Percentiles rank a stretch among this genome's conserved stretches.
Conservation (phyloP, 2,888 invertebrate species). For the Agriotes lineatus region DNA sequence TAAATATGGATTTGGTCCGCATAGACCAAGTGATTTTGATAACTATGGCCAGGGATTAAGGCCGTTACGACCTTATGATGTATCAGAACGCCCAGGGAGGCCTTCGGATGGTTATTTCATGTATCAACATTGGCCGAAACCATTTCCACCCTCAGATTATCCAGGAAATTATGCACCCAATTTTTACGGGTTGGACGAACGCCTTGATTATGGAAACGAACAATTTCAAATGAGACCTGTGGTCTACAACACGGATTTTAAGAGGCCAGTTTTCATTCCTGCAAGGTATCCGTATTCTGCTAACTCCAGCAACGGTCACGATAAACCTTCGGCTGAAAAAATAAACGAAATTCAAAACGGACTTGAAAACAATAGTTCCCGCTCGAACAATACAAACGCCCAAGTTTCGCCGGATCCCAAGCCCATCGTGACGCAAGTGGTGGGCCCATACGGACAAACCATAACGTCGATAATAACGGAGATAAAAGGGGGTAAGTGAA, state of each 20-base stretch:
- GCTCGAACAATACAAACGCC: background rate
- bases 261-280: slow-evolving; percentile 21
- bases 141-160: too few species aligned
- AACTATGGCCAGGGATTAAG: background rate
- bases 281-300: too few species aligned
- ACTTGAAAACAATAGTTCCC: too few species aligned
- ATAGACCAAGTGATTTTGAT: slow-evolving; percentile 15
- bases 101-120: too few species aligned
- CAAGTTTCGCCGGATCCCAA: background rate
- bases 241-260: slow-evolving; percentile 1
- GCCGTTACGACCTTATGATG: background rate
- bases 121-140: background rate
- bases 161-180: background rate
- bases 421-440: slow-evolving; percentile 53
- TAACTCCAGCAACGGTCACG: background rate
- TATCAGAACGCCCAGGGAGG: background rate
- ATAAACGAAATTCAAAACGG: background rate
- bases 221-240: background rate
- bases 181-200: background rate
- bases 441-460: slow-evolving; percentile 59
- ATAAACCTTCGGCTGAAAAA: background rate
- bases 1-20: background rate
- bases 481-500: slow-evolving; percentile 57
- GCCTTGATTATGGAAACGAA: too few species aligned
- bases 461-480: slow-evolving; percentile 63